These are phyloP conservation scores for Ashinkailepas kermadecensis DNA, from an alignment of 2,888 invertebrate genomes.

Conservation along the genomic window DNA sequence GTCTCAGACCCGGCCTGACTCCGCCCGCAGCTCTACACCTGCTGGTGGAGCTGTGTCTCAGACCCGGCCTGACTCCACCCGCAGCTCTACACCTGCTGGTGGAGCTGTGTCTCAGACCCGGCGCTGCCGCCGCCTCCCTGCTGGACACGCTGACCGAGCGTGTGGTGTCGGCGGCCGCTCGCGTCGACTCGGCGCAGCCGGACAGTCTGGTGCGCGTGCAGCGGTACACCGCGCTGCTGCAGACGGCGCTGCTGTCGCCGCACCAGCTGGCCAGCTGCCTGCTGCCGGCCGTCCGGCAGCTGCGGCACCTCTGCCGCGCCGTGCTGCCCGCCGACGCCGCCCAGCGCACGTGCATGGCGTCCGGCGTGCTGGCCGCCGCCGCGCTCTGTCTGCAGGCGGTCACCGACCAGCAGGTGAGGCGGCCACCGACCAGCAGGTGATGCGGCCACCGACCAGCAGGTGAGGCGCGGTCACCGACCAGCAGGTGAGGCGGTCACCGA, in stretches of 20 bases:
- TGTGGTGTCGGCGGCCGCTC: constrained; percentile 74
- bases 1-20: too few species aligned
- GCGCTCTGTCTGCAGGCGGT: constrained; percentile 85
- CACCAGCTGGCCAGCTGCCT: constrained; percentile 71
- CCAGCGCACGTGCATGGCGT: constrained; percentile 47
- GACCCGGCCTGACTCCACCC: too few species aligned
- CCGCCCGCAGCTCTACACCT: too few species aligned
- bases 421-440: constrained; percentile 56
- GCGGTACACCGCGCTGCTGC: constrained; percentile 67
- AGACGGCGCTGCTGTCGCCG: constrained; percentile 70
- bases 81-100: constrained; percentile 89
- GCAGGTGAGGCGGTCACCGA: constrained; percentile 84
- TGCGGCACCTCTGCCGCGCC: constrained; percentile 68
- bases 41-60: too few species aligned
- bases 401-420: constrained; percentile 75
- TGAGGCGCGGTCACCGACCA: constrained; percentile 81
- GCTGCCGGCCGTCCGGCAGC: constrained; percentile 64
- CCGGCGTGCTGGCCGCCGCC: constrained; percentile 70
- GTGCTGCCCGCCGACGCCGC: constrained; percentile 56
- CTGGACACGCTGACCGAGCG: constrained; percentile 88
- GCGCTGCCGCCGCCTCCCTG: constrained; percentile 83
- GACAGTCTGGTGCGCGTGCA: constrained; percentile 39
- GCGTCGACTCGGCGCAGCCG: constrained; percentile 68
- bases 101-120: constrained; percentile 70
- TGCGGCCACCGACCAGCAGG: constrained; percentile 84